Conservation (phyloP, 92 coral and sea anemone genomes). For the Phenganax subtilis region DNA sequence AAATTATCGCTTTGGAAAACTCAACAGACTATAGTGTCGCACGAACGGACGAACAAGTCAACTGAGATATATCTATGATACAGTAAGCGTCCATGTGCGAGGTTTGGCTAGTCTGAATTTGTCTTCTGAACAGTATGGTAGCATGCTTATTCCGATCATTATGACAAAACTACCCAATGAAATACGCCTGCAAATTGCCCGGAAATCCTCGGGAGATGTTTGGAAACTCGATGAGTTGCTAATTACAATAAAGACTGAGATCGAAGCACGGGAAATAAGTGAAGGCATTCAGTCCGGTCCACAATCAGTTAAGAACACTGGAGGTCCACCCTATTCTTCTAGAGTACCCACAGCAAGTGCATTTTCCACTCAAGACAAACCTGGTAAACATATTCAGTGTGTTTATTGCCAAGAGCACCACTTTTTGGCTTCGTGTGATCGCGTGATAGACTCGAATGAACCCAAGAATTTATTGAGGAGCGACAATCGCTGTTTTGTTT, state of each 20-base stretch:
- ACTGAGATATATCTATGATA: background rate
- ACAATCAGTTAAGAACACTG: background rate
- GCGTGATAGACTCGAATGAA: conserved; percentile 34
- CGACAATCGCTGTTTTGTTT: conserved; percentile 24
- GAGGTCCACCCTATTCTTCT: background rate
- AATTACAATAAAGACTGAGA: background rate
- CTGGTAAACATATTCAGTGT: no score
- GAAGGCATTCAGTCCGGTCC: background rate
- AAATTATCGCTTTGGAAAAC: background rate
- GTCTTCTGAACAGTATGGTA: background rate
- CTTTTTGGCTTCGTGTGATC: conserved; percentile 38
- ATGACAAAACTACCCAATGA: background rate
- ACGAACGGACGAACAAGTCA: conserved; percentile 42
- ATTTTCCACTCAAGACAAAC: no score
- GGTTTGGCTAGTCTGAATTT: background rate
- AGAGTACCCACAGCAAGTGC: no score
- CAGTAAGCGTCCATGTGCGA: conserved; percentile 4
- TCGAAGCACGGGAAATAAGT: conserved; percentile 2
- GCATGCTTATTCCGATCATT: background rate
- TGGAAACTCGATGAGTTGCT: background rate
- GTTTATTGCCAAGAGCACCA: no score
- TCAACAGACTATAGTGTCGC: background rate
- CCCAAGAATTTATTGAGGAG: conserved; percentile 35
- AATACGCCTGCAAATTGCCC: background rate
- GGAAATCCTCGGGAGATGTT: background rate